Evolutionary conservation across 2,113 vertebrate species (phyloP).

Genomic region (Terrapene triunguis): DNA sequence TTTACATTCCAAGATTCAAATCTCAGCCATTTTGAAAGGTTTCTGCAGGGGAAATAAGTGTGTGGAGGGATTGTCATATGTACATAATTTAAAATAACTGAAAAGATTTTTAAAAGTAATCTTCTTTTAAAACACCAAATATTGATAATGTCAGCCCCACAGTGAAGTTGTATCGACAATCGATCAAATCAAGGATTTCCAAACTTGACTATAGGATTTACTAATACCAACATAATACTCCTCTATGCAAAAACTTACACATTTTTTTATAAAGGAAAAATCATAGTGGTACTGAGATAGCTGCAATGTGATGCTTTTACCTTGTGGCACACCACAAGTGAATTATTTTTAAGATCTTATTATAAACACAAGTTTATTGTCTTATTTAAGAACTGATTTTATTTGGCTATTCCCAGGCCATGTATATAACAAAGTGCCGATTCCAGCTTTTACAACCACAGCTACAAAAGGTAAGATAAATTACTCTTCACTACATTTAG

Average conservation of each 20-base stretch:
- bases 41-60: not conserved
- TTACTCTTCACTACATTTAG: not conserved
- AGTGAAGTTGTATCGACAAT: not conserved
- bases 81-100: not conserved
- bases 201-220: not conserved
- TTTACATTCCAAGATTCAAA: not conserved
- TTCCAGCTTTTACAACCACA: not conserved
- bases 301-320: not conserved
- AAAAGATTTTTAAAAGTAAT: not conserved
- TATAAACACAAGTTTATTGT: not conserved
- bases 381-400: conserved; percentile 11
- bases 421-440: conserved; percentile 9
- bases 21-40: not conserved
- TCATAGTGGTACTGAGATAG: not conserved
- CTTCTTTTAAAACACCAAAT: not conserved
- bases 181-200: not conserved
- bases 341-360: not conserved
- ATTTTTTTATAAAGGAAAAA: conserved; percentile 23
- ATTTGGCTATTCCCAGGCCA: not conserved
- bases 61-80: not conserved
- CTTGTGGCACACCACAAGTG: not conserved
- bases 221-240: not conserved
- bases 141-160: not conserved
- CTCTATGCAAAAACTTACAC: conserved; percentile 5
- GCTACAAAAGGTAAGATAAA: conserved; percentile 46